These are phyloP conservation scores for Ptilorrhoa leucosticta DNA, from an alignment of 2,113 vertebrate species.

Conservation along the genomic window DNA sequence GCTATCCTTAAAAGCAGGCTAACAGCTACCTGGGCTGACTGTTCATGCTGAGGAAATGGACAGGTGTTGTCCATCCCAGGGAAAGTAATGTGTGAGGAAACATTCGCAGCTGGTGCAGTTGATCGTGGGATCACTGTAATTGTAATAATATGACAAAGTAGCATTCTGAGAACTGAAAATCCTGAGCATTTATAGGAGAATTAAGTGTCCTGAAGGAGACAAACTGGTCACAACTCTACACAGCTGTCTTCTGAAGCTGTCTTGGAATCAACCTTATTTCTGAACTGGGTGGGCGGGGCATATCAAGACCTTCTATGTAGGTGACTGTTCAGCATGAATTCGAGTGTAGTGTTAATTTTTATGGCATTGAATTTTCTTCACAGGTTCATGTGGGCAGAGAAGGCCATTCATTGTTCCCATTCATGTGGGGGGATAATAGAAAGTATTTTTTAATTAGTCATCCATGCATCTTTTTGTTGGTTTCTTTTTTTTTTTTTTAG, in stretches of 20 bases:
- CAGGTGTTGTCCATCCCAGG: background rate
- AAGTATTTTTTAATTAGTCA: background rate
- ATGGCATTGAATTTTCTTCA: background rate
- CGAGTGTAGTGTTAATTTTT: background rate
- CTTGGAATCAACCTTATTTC: background rate
- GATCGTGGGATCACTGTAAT: background rate
- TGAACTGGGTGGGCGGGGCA: fast-evolving
- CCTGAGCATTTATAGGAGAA: background rate
- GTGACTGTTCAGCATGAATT: background rate
- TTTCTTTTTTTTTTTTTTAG: background rate
- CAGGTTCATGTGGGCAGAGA: background rate
- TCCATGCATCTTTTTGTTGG: background rate
- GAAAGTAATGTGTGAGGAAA: background rate
- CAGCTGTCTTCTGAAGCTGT: background rate
- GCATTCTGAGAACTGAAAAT: background rate
- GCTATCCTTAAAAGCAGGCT: background rate
- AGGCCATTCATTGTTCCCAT: background rate
- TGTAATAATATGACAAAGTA: background rate
- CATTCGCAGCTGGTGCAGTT: background rate
- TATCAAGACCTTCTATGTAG: background rate
- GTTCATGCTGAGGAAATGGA: background rate
- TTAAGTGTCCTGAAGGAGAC: background rate
- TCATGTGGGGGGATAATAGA: background rate
- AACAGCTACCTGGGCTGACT: background rate
- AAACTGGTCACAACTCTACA: background rate